phyloP scores from a whole-genome alignment of 2,797 vertebrate genomes.

The Semotilus atromaculatus region DNA sequence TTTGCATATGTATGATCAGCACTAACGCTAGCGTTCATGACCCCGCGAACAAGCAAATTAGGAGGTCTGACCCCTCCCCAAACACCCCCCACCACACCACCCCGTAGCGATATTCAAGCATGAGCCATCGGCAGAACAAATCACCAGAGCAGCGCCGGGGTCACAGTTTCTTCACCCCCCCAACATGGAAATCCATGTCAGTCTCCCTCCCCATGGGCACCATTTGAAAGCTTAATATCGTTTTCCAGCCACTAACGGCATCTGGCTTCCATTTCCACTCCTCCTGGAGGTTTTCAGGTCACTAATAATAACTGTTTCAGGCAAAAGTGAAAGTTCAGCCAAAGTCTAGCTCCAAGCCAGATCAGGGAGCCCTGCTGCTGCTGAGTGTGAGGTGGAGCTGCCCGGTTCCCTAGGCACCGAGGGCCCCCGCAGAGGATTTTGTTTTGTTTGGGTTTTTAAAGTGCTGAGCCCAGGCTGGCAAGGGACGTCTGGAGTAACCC shows the following conservation, averaged over 20 bases:
- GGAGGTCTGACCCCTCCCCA: background rate
- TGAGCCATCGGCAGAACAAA: constrained; percentile 36
- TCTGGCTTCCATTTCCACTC: constrained; percentile 79
- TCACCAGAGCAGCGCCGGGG: constrained; percentile 27
- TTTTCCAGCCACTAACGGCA: constrained; percentile 74
- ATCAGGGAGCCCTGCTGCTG: constrained; percentile 24
- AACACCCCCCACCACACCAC: background rate
- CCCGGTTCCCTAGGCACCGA: constrained; percentile 19
- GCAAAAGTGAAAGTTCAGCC: constrained; percentile 76
- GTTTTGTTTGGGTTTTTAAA: constrained; percentile 56
- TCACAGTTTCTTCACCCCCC: constrained; percentile 19
- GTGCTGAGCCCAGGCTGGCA: constrained; percentile 43
- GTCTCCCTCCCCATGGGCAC: constrained; percentile 70
- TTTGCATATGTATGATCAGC: background rate
- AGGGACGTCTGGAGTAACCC: constrained; percentile 34
- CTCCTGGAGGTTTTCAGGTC: constrained; percentile 79
- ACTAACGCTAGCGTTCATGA: background rate
- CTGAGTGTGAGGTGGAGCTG: constrained; percentile 33
- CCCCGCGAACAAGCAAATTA: background rate
- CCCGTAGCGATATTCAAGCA: background rate
- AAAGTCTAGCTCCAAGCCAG: constrained; percentile 75
- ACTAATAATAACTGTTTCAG: constrained; percentile 77
- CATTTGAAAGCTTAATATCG: constrained; percentile 75
- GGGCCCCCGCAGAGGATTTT: constrained; percentile 27
- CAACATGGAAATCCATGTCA: constrained; percentile 76